These are phyloP conservation scores for Parapristionchus giblindavisi DNA, from an alignment of 2,888 invertebrate species.

Conservation along the genomic window DNA sequence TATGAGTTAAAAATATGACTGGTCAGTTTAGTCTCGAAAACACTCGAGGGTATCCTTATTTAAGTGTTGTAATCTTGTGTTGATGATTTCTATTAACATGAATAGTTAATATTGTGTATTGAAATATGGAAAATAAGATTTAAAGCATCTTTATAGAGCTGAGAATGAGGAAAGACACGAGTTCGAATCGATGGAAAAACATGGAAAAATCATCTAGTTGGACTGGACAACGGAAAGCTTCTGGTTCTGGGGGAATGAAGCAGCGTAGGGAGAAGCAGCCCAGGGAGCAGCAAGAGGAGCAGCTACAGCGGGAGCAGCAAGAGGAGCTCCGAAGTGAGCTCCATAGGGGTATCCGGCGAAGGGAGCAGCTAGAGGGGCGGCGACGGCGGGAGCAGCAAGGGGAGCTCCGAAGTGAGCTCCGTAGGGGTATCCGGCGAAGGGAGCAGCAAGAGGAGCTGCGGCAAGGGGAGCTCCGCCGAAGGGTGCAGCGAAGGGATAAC, in stretches of 20 bases:
- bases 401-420: neutral
- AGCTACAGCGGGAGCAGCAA: neutral
- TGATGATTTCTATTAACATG: too few relatives aligned
- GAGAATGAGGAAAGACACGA: neutral
- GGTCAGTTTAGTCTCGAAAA: too few relatives aligned
- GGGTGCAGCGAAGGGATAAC: conserved; percentile 9
- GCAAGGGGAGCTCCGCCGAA: conserved; percentile 1
- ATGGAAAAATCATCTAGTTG: conserved; percentile 17
- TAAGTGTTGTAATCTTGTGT: too few relatives aligned
- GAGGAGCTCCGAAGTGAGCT: neutral
- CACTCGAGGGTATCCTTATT: too few relatives aligned
- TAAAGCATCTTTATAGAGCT: neutral
- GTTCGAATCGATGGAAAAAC: conserved; percentile 13
- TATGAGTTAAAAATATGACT: too few relatives aligned
- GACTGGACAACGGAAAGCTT: conserved; percentile 33
- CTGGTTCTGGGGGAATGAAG: conserved; percentile 15
- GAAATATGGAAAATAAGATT: neutral
- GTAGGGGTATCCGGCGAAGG: neutral
- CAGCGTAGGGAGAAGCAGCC: conserved; percentile 4
- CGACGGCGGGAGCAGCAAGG: conserved; percentile 12
- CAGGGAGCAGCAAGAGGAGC: neutral
- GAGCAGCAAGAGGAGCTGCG: conserved; percentile 32
- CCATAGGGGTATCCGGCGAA: neutral
- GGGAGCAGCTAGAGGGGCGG: conserved; percentile 12
- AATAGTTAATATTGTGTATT: too few relatives aligned